Conservation (phyloP, 2,797 vertebrate species). For the Sebastiscus tertius region DNA sequence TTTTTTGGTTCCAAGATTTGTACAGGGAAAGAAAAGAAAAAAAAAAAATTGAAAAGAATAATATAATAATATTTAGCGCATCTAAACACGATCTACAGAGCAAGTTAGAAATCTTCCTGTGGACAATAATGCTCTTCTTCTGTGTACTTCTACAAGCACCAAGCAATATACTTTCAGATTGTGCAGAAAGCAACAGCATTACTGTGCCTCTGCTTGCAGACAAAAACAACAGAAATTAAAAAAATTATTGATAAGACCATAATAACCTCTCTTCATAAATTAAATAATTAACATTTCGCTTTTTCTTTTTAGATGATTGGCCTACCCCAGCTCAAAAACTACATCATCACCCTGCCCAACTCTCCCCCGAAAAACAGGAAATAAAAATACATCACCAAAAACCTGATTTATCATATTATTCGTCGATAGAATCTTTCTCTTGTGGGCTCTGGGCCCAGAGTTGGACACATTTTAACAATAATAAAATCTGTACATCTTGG, state of each 20-base stretch:
- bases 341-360: slow-evolving; percentile 70
- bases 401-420: slow-evolving; percentile 85
- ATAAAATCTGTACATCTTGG: slow-evolving; percentile 85
- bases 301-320: slow-evolving; percentile 83
- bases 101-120: slow-evolving; percentile 78
- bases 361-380: slow-evolving; percentile 65
- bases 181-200: slow-evolving; percentile 65
- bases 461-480: slow-evolving; percentile 78
- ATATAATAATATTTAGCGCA: slow-evolving; percentile 77
- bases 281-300: slow-evolving; percentile 86
- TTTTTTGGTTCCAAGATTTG: slow-evolving; percentile 90
- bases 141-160: slow-evolving; percentile 66
- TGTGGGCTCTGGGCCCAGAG: slow-evolving; percentile 74
- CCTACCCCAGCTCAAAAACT: slow-evolving; percentile 82
- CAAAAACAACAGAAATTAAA: slow-evolving; percentile 70
- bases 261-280: slow-evolving; percentile 88
- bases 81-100: slow-evolving; percentile 79
- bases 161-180: slow-evolving; percentile 74
- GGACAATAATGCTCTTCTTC: slow-evolving; percentile 78
- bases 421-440: slow-evolving; percentile 77
- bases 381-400: slow-evolving; percentile 85
- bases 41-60: slow-evolving; percentile 54
- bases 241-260: slow-evolving; percentile 86
- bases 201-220: slow-evolving; percentile 73
- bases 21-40: slow-evolving; percentile 80